A percentile compares a stretch with the other conserved stretches of the same genome.
Evolutionary conservation across 1,140 invertebrate genomes (phyloP).

Genomic region (Camponotus pennsylvanicus): DNA sequence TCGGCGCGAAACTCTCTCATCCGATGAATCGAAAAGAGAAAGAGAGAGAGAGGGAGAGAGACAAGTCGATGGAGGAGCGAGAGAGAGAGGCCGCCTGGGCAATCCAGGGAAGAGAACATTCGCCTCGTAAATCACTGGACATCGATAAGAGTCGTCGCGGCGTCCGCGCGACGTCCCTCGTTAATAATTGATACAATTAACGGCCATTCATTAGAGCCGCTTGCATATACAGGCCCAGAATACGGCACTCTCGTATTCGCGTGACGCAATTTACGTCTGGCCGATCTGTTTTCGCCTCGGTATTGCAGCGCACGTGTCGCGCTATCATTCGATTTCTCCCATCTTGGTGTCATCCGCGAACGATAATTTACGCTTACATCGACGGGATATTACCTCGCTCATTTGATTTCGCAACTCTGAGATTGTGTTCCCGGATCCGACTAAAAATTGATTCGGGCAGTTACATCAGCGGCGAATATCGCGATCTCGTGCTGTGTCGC

Average conservation of each 20-base stretch:
- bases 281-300: slow-evolving; percentile 18
- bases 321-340: not conserved
- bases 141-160: slow-evolving; percentile 80
- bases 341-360: not conserved
- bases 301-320: not conserved
- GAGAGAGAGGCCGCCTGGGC: slow-evolving; percentile 2
- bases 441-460: slow-evolving; percentile 14
- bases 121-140: slow-evolving; percentile 79
- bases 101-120: slow-evolving; percentile 47
- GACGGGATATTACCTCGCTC: not conserved
- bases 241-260: not conserved
- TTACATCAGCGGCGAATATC: slow-evolving; percentile 14
- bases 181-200: slow-evolving; percentile 83
- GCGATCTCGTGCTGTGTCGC: not conserved
- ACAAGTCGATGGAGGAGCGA: not conserved
- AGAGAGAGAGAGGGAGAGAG: slow-evolving; percentile 10
- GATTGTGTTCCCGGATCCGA: not conserved
- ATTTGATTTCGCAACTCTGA: not conserved
- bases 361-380: not conserved
- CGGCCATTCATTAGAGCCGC: slow-evolving; percentile 78
- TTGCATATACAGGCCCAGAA: slow-evolving; percentile 29
- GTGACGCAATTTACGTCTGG: slow-evolving; percentile 70
- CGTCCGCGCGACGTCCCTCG: slow-evolving; percentile 75
- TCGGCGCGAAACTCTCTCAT: slow-evolving; percentile 13
- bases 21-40: not conserved